Evolutionary conservation across 2,888 invertebrate species (phyloP).

Genomic region (Ophioninae sp.): DNA sequence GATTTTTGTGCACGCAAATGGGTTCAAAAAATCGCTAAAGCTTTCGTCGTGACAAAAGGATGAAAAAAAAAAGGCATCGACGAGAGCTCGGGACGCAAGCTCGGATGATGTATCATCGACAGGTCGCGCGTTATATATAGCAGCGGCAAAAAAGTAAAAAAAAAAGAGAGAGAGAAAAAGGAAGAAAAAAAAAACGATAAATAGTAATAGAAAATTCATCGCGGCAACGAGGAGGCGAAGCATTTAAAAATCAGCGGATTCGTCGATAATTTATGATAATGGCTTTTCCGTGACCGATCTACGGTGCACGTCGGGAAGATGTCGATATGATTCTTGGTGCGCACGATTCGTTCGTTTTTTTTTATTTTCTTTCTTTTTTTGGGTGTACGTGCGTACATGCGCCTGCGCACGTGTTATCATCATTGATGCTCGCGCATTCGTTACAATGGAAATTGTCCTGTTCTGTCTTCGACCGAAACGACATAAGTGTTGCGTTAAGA

Average conservation of each 20-base stretch:
- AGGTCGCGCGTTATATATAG: background rate
- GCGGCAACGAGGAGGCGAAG: constrained; percentile 15
- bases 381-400: background rate
- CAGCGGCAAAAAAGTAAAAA: background rate
- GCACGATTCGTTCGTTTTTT: background rate
- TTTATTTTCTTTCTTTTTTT: too few species aligned
- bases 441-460: background rate
- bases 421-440: background rate
- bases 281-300: background rate
- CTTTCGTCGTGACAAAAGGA: background rate
- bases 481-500: background rate
- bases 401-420: background rate
- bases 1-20: too few species aligned
- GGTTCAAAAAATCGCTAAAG: background rate
- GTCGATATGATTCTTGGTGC: background rate
- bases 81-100: background rate
- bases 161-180: background rate
- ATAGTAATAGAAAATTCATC: constrained; percentile 19
- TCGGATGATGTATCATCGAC: background rate
- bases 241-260: background rate
- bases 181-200: background rate
- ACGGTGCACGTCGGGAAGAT: background rate
- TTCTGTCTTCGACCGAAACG: background rate
- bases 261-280: background rate
- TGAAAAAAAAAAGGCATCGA: background rate